Percentiles rank a stretch among this genome's conserved stretches.
These are phyloP conservation scores for Idaea dimidiata DNA, from an alignment of 2,888 invertebrate genomes.

Conservation along the genomic window DNA sequence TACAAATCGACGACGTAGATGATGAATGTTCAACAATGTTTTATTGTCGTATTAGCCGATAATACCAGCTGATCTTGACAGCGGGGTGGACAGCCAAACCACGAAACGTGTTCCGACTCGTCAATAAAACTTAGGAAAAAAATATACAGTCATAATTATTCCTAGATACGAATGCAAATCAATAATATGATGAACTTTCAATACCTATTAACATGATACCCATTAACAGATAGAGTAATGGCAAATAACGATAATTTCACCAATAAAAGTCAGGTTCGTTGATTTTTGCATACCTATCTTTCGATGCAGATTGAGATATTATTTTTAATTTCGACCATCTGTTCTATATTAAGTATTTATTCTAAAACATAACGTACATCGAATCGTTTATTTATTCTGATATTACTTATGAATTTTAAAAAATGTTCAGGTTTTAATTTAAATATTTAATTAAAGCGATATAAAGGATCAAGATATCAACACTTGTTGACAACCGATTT, in stretches of 20 bases:
- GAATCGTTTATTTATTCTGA: too few species aligned
- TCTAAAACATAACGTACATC: too few species aligned
- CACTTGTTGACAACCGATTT: slow-evolving; percentile 33
- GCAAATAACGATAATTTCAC: slow-evolving; percentile 29
- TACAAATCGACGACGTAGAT: slow-evolving; percentile 59
- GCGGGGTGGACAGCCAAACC: slow-evolving; percentile 48
- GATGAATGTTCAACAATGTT: slow-evolving; percentile 68
- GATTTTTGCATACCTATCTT: slow-evolving; percentile 22
- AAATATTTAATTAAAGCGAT: slow-evolving; percentile 41
- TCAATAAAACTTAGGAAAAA: slow-evolving; percentile 35
- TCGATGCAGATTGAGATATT: slow-evolving; percentile 25
- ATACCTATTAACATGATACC: slow-evolving; percentile 22
- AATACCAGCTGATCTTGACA: slow-evolving; percentile 52
- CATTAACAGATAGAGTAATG: slow-evolving; percentile 28
- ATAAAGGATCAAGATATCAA: slow-evolving; percentile 36
- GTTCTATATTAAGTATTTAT: background rate
- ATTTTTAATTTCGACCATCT: slow-evolving; percentile 14
- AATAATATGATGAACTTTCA: slow-evolving; percentile 17
- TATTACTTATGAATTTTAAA: too few species aligned
- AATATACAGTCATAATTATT: slow-evolving; percentile 37
- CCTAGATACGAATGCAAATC: slow-evolving; percentile 27
- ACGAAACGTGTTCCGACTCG: slow-evolving; percentile 56
- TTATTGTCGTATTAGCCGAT: slow-evolving; percentile 61
- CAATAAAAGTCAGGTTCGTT: slow-evolving; percentile 25
- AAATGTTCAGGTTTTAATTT: slow-evolving; percentile 6